phyloP scores from a whole-genome alignment of 2,797 vertebrate genomes.

The Sciaenops ocellatus region DNA sequence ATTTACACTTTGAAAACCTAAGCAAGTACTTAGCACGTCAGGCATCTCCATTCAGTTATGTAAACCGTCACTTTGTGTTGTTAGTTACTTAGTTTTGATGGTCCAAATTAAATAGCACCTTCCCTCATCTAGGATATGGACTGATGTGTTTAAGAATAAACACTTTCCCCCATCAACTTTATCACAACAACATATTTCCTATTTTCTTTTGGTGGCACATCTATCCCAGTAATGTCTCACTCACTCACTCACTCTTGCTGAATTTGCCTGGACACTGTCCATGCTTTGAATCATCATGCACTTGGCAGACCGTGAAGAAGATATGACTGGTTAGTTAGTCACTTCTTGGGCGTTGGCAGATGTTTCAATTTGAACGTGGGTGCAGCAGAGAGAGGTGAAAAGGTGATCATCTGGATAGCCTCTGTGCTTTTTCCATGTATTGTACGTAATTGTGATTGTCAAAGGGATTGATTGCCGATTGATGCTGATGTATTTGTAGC shows the following conservation, averaged over 20 bases:
- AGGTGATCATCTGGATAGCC: constrained; percentile 26
- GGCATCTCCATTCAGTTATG: background rate
- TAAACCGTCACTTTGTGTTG: background rate
- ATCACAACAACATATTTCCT: constrained; percentile 1
- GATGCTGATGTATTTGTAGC: too few relatives aligned
- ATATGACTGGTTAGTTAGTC: constrained; percentile 64
- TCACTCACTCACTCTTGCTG: constrained; percentile 34
- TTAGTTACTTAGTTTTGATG: background rate
- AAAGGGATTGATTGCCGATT: background rate
- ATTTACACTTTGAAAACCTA: background rate
- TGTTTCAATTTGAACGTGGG: constrained; percentile 43
- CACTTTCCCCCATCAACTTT: background rate
- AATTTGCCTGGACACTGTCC: constrained; percentile 55
- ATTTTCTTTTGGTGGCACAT: constrained; percentile 39
- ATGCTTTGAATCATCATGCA: constrained; percentile 65
- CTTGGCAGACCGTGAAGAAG: constrained; percentile 43
- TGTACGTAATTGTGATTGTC: background rate
- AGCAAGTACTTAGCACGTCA: background rate
- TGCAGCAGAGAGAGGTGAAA: constrained; percentile 59
- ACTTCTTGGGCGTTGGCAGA: constrained; percentile 58
- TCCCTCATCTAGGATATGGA: background rate
- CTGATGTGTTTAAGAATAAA: background rate
- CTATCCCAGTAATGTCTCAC: constrained; percentile 24
- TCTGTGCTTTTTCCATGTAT: background rate
- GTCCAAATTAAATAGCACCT: background rate